Evolutionary conservation across 2,113 vertebrate species (phyloP), one percentile per base, ranked within the genome.

Genomic region (Epinephelus fuscoguttatus): DNA sequence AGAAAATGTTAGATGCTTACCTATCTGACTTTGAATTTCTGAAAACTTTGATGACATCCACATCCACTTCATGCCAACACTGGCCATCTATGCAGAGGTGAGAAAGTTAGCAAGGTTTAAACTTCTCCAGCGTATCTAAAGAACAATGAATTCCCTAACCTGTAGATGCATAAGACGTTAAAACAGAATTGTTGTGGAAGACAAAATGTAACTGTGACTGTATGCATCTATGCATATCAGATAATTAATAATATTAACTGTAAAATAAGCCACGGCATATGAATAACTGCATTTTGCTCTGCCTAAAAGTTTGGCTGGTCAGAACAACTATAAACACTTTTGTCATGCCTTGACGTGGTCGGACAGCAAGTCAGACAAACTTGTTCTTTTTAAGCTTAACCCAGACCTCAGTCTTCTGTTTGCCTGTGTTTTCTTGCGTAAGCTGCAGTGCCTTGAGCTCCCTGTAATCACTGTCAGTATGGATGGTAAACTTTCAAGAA

Each of bases 391-490:
- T 47, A 0, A 66, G 13, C 42, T 3, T 4, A 56, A 45, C 52
- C 14, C 37, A 64, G 13, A n/a, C 6, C 33, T 25, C 21, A 37
- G 15, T 55, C 27, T 61, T 73, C 25, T 17, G 3, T 49, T 45
- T 30, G 53, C 23, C 37, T 55, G 11, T 60, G 18, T 53, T 64
- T 60, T 85, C 42, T 64, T 56, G 12, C 9, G 23, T 77, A 37
- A 10, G 13, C 10, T 66, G 33, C 23, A 23, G 17, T 61, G 53
- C 55, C 47, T 62, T 17, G 4, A 67, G 56, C 55, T 56, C 25
- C 64, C 64, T 66, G 60, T 60, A 61, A 59, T 81, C 66, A 53
- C 67, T 55, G 15, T 76, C 27, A 57, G 37, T 30, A 25, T 74
- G 53, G 45, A 53, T 57, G 70, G 80, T 19, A 76, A n/a, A 53